phyloP scores from a whole-genome alignment of 2,888 invertebrate species.

The Rhingia rostrata region DNA sequence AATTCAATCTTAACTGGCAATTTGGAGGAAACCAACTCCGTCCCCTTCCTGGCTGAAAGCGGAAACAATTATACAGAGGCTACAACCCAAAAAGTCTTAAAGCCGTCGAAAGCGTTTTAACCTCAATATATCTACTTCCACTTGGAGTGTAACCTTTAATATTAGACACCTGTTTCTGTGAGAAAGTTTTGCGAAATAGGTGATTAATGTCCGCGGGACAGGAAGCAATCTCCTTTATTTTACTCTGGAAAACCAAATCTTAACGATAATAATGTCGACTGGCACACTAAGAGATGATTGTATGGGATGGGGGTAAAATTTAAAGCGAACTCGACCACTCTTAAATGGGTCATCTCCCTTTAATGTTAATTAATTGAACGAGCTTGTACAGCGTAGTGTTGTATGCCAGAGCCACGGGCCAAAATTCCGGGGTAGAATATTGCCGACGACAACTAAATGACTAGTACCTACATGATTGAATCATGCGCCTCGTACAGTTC shows the following conservation, averaged over 20 bases:
- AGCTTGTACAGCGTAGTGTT: background rate
- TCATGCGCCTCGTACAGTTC: constrained; percentile 3
- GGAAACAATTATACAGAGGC: constrained; percentile 50
- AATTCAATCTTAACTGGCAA: constrained; percentile 50
- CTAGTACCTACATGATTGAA: background rate
- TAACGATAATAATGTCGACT: constrained; percentile 42
- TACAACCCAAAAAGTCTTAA: constrained; percentile 41
- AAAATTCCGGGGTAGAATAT: constrained; percentile 28
- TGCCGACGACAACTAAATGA: constrained; percentile 27
- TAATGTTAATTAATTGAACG: constrained; percentile 64
- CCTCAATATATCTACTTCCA: background rate
- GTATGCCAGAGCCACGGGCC: constrained; percentile 3
- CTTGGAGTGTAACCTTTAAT: background rate
- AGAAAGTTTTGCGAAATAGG: constrained; percentile 35
- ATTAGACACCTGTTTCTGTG: constrained; percentile 49
- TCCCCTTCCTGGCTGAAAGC: constrained; percentile 9
- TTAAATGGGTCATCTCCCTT: constrained; percentile 37
- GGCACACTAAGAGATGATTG: constrained; percentile 40
- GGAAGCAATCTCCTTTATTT: background rate
- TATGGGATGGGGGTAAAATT: constrained; percentile 12
- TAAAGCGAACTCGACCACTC: constrained; percentile 31
- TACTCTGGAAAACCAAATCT: constrained; percentile 32
- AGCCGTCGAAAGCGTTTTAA: constrained; percentile 26
- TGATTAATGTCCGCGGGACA: constrained; percentile 56
- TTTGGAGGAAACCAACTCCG: background rate